These are phyloP conservation scores for Seira musarum DNA, from an alignment of 2,888 invertebrate genomes.

Conservation along the genomic window DNA sequence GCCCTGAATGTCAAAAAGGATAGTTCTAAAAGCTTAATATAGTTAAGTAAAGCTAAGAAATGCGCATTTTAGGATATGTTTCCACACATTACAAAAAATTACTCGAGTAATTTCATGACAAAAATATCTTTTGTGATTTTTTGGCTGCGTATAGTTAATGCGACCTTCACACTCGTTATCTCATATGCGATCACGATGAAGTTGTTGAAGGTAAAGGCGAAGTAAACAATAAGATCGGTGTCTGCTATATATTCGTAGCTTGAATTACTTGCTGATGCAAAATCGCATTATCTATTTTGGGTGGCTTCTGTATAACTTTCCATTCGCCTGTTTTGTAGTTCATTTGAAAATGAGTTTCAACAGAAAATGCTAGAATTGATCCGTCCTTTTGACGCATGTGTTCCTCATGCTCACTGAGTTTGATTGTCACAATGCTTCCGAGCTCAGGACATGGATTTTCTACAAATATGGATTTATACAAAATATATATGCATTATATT, in stretches of 20 bases:
- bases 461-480: conserved; percentile 72
- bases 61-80: too few species aligned
- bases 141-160: too few species aligned
- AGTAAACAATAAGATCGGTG: too few species aligned
- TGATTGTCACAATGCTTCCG: conserved; percentile 96
- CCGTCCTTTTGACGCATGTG: conserved; percentile 90
- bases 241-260: conserved; percentile 36
- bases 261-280: conserved; percentile 48
- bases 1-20: too few species aligned
- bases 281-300: conserved; percentile 77
- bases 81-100: too few species aligned
- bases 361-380: conserved; percentile 83
- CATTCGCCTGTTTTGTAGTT: conserved; percentile 98
- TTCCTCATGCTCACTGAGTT: conserved; percentile 93
- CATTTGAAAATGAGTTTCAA: conserved; percentile 98
- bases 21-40: too few species aligned
- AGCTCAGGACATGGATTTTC: conserved; percentile 98
- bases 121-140: too few species aligned
- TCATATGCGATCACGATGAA: too few species aligned
- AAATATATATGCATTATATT: conserved; percentile 6
- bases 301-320: conserved; percentile 93
- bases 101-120: too few species aligned
- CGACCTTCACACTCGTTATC: too few species aligned
- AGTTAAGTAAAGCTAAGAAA: too few species aligned
- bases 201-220: too few species aligned